These are phyloP conservation scores for Cryptotermes secundus DNA, from an alignment of 1,140 invertebrate species.

Conservation along the genomic window DNA sequence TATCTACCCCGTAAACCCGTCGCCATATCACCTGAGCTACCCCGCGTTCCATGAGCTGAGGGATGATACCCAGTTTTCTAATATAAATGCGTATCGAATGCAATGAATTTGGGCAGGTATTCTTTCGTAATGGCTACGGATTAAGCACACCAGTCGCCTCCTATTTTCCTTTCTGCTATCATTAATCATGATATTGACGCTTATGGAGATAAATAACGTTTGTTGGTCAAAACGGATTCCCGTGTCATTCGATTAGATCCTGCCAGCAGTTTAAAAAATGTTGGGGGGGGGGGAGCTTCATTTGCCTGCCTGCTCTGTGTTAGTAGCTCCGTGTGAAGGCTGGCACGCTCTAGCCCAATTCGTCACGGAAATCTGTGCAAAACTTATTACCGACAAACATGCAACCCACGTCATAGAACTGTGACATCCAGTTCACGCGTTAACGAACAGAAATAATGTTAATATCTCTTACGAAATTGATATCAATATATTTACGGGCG, in stretches of 20 bases:
- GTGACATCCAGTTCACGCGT: too few species aligned
- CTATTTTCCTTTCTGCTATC: not conserved
- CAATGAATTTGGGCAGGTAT: not conserved
- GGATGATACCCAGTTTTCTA: not conserved
- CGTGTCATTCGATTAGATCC: not conserved
- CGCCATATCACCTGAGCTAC: too few species aligned
- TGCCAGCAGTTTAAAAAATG: too few species aligned
- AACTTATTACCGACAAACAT: too few species aligned
- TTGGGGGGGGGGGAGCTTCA: too few species aligned
- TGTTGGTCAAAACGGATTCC: not conserved
- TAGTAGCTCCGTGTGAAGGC: not conserved
- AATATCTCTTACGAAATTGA: too few species aligned
- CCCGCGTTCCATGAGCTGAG: not conserved
- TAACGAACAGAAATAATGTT: too few species aligned
- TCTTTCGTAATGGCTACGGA: not conserved
- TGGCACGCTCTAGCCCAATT: too few species aligned
- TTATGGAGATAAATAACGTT: not conserved
- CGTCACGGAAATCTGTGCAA: too few species aligned
- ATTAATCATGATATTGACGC: not conserved
- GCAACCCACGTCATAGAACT: too few species aligned
- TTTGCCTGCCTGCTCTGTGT: not conserved
- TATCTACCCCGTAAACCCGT: too few species aligned
- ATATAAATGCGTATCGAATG: not conserved
- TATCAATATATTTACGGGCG: too few species aligned
- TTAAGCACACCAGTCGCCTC: not conserved